Evolutionary conservation across 1,140 invertebrate genomes (phyloP).

Genomic region (Brachionus sp.): DNA sequence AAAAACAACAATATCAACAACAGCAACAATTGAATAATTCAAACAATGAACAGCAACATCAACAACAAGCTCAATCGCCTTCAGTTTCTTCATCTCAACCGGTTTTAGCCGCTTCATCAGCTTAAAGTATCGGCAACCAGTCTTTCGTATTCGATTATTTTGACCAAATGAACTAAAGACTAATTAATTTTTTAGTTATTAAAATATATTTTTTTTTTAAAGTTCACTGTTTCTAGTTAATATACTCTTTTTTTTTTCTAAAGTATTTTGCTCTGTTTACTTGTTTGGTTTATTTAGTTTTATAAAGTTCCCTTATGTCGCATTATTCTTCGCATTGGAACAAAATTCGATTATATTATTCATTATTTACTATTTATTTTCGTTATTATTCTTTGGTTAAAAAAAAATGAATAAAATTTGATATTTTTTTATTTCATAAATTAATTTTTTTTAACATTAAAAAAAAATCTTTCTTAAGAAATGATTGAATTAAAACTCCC

Average conservation of each 20-base stretch:
- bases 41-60: background rate
- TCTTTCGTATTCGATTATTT: background rate
- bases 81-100: slow-evolving; percentile 30
- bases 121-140: background rate
- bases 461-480: too few relatives aligned
- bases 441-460: background rate
- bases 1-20: slow-evolving; percentile 9
- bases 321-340: background rate
- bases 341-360: background rate
- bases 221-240: background rate
- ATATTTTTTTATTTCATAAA: background rate
- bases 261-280: background rate
- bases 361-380: background rate
- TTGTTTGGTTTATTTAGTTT: background rate
- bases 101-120: slow-evolving; percentile 11
- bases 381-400: background rate
- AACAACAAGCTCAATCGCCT: slow-evolving; percentile 18
- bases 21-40: slow-evolving; percentile 31
- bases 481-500: too few relatives aligned
- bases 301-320: background rate
- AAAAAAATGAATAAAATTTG: background rate
- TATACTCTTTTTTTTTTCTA: background rate
- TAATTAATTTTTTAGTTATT: background rate
- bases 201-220: background rate
- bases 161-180: background rate